Base-by-base conservation (phyloP, 2,113 vertebrate species). In the Hystrix brachyura region DNA sequence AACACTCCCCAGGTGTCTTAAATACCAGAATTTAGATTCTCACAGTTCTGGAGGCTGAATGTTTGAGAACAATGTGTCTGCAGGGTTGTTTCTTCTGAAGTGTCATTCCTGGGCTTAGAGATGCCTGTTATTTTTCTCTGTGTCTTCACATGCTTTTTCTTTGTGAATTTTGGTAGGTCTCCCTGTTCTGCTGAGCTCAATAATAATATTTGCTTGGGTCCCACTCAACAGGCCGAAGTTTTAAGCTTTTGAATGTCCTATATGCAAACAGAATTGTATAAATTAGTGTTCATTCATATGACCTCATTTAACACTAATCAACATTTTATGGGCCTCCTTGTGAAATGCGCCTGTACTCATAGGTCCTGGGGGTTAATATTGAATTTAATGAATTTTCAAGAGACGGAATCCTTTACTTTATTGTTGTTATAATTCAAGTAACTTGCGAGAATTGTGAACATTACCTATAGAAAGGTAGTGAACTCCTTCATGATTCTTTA, bases 31-130 rank as follows among this genome's bases (percentile, higher is more conserved):
- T 57, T 18, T 8, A 18, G 48, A 59, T 38, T 38, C 51, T 60
- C 32, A n/a, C 4, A 23, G 6, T 46, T 76, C 51, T 80, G 65
- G 14, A 87, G 60, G 32, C 57, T 59, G 57, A 55, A 87, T 38
- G 19, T 82, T n/a, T 1, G 53, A 91, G 59, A 48, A 18, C 71
- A 69, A 38, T 29, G 23, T 29, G 19, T 25, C 5, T 0, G 13
- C 25, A 59, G 2, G 0, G 43, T 21, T 65, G 12, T 59, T 57
- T 38, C 6, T 59, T 46, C n/a, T n/a, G 34, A 74, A 34, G 2
- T 29, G 1, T 27, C 32, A 46, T 2, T 46, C 19, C 25, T 60
- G 25, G 43, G 15, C 9, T 21, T 23, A 1, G 0, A 21, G 18
- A 38, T 29, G 29, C 3, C 19, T 86, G 7, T 21, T 74, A 59